These are phyloP conservation scores for Tetranychus cinnabarinus DNA, from an alignment of 1,140 invertebrate species.

Conservation along the genomic window DNA sequence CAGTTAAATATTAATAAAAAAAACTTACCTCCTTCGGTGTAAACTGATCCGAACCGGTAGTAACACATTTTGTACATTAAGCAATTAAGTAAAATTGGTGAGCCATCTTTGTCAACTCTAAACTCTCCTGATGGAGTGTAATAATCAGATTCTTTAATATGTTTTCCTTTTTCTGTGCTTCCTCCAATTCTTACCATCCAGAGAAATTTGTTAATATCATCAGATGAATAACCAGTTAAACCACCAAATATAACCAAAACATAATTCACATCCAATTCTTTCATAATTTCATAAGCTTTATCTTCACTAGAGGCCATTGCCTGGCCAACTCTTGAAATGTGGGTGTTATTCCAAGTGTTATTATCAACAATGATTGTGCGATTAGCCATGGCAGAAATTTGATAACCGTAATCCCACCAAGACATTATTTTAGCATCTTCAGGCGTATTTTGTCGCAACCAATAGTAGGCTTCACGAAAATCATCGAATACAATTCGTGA, in stretches of 20 bases:
- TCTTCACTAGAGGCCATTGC: constrained; percentile 93
- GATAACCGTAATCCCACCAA: constrained; percentile 99
- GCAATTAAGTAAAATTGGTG: constrained; percentile 59
- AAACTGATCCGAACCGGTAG: constrained; percentile 74
- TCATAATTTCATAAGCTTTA: constrained; percentile 90
- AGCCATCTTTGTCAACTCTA: constrained; percentile 70
- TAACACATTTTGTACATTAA: constrained; percentile 95
- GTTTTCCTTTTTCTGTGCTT: constrained; percentile 71
- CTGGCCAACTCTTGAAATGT: constrained; percentile 86
- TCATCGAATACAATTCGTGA: constrained; percentile 90
- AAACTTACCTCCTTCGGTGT: constrained; percentile 65
- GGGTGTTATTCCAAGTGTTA: constrained; percentile 98
- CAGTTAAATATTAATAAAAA: neutral
- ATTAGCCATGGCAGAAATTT: constrained; percentile 98
- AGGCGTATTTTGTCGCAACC: constrained; percentile 89
- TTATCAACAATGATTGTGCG: constrained; percentile 95
- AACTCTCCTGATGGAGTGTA: constrained; percentile 85
- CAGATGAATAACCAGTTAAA: constrained; percentile 89
- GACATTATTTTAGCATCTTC: constrained; percentile 86
- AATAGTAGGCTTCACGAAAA: constrained; percentile 92
- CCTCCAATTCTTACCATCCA: constrained; percentile 99
- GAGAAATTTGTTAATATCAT: constrained; percentile 95
- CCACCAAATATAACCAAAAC: constrained; percentile 95
- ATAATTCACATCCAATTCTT: constrained; percentile 87
- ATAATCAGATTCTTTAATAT: constrained; percentile 90